phyloP scores from a whole-genome alignment of 1,140 invertebrate genomes.

The Bombus ignitus region DNA sequence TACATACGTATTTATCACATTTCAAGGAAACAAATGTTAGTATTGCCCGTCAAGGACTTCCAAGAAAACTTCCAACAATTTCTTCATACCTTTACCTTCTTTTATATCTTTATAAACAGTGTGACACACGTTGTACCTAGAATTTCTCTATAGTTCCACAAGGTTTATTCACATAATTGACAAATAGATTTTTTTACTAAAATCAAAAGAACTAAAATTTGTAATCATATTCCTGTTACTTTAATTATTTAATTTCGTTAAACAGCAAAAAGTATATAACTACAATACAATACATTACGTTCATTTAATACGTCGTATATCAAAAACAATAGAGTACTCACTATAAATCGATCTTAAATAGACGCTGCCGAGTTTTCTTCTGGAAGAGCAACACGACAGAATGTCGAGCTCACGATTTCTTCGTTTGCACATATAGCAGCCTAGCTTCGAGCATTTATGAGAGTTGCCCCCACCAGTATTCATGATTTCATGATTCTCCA shows the following conservation, averaged over 20 bases:
- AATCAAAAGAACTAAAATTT: background rate
- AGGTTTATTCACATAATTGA: background rate
- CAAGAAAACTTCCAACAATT: background rate
- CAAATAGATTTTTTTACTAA: background rate
- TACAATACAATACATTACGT: too few species aligned
- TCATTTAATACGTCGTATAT: background rate
- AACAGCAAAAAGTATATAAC: too few species aligned
- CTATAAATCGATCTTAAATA: background rate
- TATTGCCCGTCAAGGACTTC: background rate
- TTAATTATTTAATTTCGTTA: too few species aligned
- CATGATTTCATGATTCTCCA: background rate
- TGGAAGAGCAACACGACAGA: constrained; percentile 13
- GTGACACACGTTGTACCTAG: background rate
- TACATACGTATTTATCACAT: background rate
- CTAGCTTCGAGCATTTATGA: constrained; percentile 40
- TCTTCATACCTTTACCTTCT: background rate
- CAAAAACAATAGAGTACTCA: constrained; percentile 9
- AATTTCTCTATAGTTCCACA: background rate
- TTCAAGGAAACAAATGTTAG: background rate
- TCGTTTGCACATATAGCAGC: constrained; percentile 24
- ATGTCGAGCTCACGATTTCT: background rate
- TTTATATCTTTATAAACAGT: background rate
- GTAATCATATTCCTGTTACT: background rate
- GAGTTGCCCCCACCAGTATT: constrained; percentile 28
- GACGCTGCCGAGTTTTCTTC: background rate